These are phyloP conservation scores for Drosophila jambulina DNA, from an alignment of 1,140 invertebrate species.

Conservation along the genomic window DNA sequence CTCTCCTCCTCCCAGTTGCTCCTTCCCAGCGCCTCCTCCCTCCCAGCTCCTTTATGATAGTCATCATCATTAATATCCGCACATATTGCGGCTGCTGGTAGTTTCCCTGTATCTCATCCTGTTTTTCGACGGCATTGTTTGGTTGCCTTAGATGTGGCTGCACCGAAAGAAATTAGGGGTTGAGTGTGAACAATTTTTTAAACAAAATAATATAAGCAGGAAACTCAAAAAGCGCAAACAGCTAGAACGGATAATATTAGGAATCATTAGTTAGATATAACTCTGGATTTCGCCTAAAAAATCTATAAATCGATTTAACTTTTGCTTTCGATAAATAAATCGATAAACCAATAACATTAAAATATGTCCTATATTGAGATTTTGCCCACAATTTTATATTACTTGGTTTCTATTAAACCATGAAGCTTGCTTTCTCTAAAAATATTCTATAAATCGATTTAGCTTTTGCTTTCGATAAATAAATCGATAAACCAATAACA, in stretches of 20 bases:
- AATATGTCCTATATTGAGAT: no score
- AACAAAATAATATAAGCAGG: neutral
- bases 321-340: no score
- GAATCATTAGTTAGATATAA: neutral
- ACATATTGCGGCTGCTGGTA: slow-evolving; percentile 46
- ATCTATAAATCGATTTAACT: no score
- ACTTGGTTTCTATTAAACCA: no score
- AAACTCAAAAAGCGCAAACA: neutral
- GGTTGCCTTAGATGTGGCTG: slow-evolving; percentile 23
- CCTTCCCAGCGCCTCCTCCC: neutral
- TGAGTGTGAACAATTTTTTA: neutral
- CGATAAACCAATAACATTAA: no score
- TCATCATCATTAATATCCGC: slow-evolving; percentile 54
- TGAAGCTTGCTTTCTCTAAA: no score
- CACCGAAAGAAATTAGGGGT: neutral
- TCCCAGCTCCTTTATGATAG: slow-evolving; percentile 39
- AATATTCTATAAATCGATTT: neutral
- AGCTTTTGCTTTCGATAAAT: neutral
- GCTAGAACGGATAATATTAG: neutral
- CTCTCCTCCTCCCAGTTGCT: neutral
- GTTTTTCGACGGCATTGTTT: slow-evolving; percentile 18
- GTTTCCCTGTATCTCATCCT: slow-evolving; percentile 35
- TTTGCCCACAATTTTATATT: no score
- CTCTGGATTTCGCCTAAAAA: neutral
- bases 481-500: neutral